phyloP scores from a whole-genome alignment of 2,797 vertebrate species.

The Decapterus maruadsi region DNA sequence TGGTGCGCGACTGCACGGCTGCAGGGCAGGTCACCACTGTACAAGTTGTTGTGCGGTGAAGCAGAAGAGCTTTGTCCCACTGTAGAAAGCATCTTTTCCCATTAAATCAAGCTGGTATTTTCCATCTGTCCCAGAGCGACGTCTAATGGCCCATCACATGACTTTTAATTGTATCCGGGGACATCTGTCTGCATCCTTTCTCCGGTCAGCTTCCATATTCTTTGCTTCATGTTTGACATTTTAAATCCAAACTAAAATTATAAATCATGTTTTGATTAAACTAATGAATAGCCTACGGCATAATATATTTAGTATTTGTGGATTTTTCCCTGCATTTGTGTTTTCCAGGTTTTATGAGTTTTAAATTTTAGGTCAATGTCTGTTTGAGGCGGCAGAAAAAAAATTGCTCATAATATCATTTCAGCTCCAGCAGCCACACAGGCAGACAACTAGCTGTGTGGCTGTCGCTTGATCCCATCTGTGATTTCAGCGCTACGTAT shows the following conservation, averaged over 20 bases:
- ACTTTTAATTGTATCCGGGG: slow-evolving; percentile 28
- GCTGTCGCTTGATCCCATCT: neutral
- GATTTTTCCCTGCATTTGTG: neutral
- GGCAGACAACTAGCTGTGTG: neutral
- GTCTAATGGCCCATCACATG: slow-evolving; percentile 49
- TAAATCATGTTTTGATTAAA: neutral
- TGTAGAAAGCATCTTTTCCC: slow-evolving; percentile 40
- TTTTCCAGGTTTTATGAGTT: neutral
- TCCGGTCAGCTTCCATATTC: neutral
- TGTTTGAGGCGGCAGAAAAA: neutral
- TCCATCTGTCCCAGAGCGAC: slow-evolving; percentile 33
- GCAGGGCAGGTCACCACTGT: slow-evolving; percentile 58
- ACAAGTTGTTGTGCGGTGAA: slow-evolving; percentile 37
- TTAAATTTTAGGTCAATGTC: neutral
- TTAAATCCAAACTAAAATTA: neutral
- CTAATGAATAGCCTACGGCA: too few species aligned
- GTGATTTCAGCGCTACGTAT: neutral
- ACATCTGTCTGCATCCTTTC: neutral
- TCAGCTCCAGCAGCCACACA: neutral
- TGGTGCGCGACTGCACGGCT: slow-evolving; percentile 33
- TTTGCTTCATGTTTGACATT: neutral
- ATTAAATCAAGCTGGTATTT: slow-evolving; percentile 39
- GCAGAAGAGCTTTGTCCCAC: slow-evolving; percentile 55
- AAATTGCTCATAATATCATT: neutral
- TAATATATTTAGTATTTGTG: neutral